Evolutionary conservation across 2,888 invertebrate genomes (phyloP).

Genomic region (Stratiomys singularior): DNA sequence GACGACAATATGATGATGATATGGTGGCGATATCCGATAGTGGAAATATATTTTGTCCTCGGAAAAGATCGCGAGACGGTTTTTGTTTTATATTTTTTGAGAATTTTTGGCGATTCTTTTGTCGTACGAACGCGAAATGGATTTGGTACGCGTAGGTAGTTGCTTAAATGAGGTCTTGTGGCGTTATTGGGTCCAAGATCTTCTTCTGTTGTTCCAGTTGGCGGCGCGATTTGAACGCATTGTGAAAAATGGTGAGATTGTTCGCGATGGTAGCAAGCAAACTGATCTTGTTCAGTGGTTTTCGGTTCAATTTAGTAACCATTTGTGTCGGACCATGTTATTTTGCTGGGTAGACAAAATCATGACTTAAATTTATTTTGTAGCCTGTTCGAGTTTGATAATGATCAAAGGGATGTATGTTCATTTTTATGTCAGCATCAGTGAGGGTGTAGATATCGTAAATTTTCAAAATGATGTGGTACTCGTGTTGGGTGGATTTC

Average conservation of each 20-base stretch:
- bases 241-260: conserved; percentile 18
- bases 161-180: neutral
- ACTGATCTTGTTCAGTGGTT: conserved; percentile 27
- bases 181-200: neutral
- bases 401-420: conserved; percentile 26
- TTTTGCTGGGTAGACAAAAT: conserved; percentile 24
- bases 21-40: conserved; percentile 1
- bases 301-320: conserved; percentile 41
- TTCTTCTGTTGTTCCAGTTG: neutral
- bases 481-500: neutral
- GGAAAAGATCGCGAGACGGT: no score
- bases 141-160: no score
- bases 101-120: conserved; percentile 18
- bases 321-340: conserved; percentile 44
- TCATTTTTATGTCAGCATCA: conserved; percentile 10
- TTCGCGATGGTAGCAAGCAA: conserved; percentile 16
- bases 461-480: neutral
- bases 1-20: neutral
- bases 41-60: conserved; percentile 11
- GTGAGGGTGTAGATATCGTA: conserved; percentile 8
- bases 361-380: conserved; percentile 43
- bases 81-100: neutral
- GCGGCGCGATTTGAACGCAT: neutral
- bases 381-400: conserved; percentile 20
- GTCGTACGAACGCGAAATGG: neutral